Evolutionary conservation across 53 echinoderm and acorn worm genomes (phyloP).

Genomic region (Antedon mediterranea): DNA sequence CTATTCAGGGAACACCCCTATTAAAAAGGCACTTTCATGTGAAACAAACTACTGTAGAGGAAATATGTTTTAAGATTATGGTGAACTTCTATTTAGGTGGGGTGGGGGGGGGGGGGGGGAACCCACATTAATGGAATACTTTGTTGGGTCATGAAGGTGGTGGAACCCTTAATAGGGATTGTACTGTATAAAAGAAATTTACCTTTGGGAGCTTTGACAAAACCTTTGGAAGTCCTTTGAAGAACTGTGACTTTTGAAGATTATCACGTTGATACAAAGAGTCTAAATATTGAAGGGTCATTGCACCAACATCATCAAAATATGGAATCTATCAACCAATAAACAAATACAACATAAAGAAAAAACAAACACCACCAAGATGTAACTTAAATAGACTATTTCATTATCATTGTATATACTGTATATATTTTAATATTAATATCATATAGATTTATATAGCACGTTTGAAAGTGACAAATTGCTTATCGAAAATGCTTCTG

Average conservation of each 20-base stretch:
- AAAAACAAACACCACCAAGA: background rate
- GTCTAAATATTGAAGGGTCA: conserved; percentile 84
- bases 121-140: too few relatives aligned
- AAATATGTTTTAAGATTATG: too few relatives aligned
- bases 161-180: too few relatives aligned
- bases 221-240: conserved; percentile 86
- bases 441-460: background rate
- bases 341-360: background rate
- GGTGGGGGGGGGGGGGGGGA: too few relatives aligned
- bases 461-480: too few relatives aligned
- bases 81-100: too few relatives aligned
- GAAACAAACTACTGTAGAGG: too few relatives aligned
- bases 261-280: conserved; percentile 81
- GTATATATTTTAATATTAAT: background rate
- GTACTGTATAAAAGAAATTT: background rate
- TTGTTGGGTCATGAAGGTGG: too few relatives aligned
- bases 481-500: too few relatives aligned
- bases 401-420: background rate
- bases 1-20: too few relatives aligned
- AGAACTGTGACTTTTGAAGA: conserved; percentile 86
- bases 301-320: conserved; percentile 90
- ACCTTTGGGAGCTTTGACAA: conserved; percentile 82
- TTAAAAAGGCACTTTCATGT: too few relatives aligned
- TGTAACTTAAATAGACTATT: background rate
- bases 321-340: conserved; percentile 57